Conservation (phyloP, 2,797 vertebrate species). For the Poecile montanus region DNA sequence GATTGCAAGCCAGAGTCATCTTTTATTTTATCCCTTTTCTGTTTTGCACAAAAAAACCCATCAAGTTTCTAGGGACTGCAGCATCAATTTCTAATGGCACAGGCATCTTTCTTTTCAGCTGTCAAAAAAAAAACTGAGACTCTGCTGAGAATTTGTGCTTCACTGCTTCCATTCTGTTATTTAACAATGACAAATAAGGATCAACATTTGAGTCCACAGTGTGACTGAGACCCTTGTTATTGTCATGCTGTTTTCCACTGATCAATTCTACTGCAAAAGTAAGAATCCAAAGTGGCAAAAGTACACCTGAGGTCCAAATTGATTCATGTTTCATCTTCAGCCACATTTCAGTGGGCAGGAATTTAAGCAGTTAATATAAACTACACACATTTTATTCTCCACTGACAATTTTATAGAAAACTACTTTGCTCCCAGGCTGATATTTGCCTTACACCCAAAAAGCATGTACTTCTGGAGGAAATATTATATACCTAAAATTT, state of each 20-base stretch:
- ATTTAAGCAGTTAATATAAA: not conserved
- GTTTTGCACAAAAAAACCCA: not conserved
- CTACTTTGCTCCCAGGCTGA: not conserved
- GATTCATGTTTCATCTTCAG: not conserved
- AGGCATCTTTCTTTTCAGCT: not conserved
- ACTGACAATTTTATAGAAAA: not conserved
- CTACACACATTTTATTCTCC: not conserved
- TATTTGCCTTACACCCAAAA: not conserved
- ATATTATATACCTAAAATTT: not conserved
- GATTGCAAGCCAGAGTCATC: not conserved
- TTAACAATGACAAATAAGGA: slow-evolving; percentile 27
- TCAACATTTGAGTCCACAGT: not conserved
- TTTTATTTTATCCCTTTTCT: not conserved
- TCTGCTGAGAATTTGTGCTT: slow-evolving; percentile 12
- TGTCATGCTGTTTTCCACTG: not conserved
- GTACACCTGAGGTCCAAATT: not conserved
- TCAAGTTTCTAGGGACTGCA: not conserved
- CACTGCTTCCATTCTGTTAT: slow-evolving; percentile 4
- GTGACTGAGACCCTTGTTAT: not conserved
- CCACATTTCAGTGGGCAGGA: not conserved
- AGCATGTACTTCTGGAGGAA: not conserved
- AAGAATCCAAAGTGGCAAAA: not conserved
- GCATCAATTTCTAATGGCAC: not conserved
- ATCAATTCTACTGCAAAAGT: not conserved
- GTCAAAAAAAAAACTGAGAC: slow-evolving; percentile 11